Base-by-base conservation (phyloP, 2,797 vertebrate species). In the Delichon dasypus region DNA sequence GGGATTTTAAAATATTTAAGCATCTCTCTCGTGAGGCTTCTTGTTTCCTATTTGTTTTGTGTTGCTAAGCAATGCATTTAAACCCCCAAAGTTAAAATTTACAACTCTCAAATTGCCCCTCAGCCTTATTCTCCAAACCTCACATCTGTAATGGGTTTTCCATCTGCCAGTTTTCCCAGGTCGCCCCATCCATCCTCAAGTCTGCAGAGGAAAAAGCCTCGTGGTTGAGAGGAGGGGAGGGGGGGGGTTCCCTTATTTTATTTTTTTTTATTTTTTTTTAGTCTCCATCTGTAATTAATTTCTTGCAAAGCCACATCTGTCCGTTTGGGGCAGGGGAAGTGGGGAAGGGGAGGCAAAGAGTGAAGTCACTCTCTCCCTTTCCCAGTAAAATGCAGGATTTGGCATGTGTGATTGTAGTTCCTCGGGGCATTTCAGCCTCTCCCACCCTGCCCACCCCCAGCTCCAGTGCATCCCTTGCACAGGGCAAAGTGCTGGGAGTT, bases 11-110 rank as follows among this genome's bases (percentile, higher is more conserved):
- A 97, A 85, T 96, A 95, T 92, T 97, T 96, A 94, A 95, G 96
- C 47, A 0, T 95, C 81, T 90, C 67, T 97, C 97, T 97, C 89
- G 2, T 57, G 92, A 95, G 97, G 85, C 85, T 96, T 96, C 96
- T 94, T 97, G 96, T 98, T 98, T 97, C 97, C 97, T 98, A 96
- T 98, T 98, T 98, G 97, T 88, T 96, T 97, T 90, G 91, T 96
- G 97, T 98, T 98, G 96, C 97, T 96, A 98, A 95, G 98, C 97
- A 97, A 96, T 92, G 42, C 84, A 42, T 61, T 95, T 91, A 93
- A 93, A 95, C 84, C 96, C 96, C 93, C 95, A 80, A 96, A 95
- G 95, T 93, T 95, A 94, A 97, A 96, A 94, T 67, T 93, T 96
- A 87, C 89, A 62, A 34, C 93, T 93, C 94, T 97, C 73, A 94